A percentile compares a stretch with the other conserved stretches of the same genome.
Conservation (phyloP, 1,140 invertebrate species). For the Anadara kagoshimensis region DNA sequence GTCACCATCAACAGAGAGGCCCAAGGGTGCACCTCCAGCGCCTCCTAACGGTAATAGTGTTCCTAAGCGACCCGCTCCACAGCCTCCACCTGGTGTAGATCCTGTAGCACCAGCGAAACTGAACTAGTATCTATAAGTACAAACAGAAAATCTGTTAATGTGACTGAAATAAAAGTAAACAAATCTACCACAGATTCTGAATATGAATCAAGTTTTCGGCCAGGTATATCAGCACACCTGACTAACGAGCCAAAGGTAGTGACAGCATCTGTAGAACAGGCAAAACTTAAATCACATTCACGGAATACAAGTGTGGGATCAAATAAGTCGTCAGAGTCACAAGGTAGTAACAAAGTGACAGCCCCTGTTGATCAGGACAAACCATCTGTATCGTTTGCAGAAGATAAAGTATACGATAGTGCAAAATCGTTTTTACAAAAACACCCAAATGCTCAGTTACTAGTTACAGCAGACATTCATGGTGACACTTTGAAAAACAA, state of each 20-base stretch:
- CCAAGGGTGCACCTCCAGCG: constrained; percentile 37
- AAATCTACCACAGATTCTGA: constrained; percentile 41
- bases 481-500: constrained; percentile 35
- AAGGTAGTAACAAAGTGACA: constrained; percentile 9
- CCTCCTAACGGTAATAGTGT: constrained; percentile 24
- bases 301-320: constrained; percentile 47
- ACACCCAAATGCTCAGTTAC: constrained; percentile 67
- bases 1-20: constrained; percentile 20
- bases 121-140: constrained; percentile 65
- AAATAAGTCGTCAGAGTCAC: constrained; percentile 22
- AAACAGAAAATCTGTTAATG: constrained; percentile 48
- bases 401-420: constrained; percentile 63
- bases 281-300: constrained; percentile 48
- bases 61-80: constrained; percentile 56
- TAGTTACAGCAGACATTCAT: constrained; percentile 66
- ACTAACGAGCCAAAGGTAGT: constrained; percentile 51
- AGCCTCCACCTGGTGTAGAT: constrained; percentile 42
- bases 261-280: constrained; percentile 41
- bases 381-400: constrained; percentile 63
- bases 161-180: constrained; percentile 49
- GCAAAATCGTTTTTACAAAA: constrained; percentile 66
- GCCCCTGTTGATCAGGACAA: constrained; percentile 24
- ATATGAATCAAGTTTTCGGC: constrained; percentile 71
- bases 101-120: constrained; percentile 27
- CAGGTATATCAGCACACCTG: constrained; percentile 62